phyloP scores from a whole-genome alignment of 2,797 vertebrate genomes.

The Forpus xanthops region DNA sequence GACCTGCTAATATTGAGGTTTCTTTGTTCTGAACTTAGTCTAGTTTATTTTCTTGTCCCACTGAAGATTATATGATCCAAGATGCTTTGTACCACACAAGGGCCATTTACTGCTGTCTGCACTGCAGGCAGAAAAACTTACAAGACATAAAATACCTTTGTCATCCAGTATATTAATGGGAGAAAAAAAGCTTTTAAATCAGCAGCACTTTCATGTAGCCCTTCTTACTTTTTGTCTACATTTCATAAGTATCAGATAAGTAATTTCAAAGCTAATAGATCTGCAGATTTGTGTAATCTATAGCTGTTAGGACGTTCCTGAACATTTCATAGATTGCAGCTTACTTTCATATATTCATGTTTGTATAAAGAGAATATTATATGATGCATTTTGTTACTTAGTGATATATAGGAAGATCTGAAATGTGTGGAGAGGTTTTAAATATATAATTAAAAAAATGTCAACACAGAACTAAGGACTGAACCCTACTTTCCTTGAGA shows the following conservation, averaged over 20 bases:
- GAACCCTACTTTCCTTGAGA: neutral
- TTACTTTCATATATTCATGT: neutral
- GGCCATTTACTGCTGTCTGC: neutral
- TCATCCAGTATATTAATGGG: neutral
- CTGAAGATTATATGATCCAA: neutral
- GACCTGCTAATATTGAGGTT: neutral
- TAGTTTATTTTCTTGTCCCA: neutral
- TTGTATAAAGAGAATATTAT: neutral
- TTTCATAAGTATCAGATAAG: neutral
- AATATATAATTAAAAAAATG: neutral
- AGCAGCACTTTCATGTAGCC: neutral
- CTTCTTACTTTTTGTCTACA: neutral
- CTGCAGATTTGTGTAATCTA: neutral
- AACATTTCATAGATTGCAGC: neutral
- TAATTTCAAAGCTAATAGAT: neutral
- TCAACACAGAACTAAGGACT: neutral
- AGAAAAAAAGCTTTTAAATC: neutral
- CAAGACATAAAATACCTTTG: neutral
- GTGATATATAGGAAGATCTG: neutral
- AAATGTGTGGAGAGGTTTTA: fast-evolving
- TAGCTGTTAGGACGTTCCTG: neutral
- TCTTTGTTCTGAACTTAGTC: neutral
- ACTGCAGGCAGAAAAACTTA: neutral
- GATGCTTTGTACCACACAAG: neutral
- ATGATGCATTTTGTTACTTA: neutral